These are phyloP conservation scores for Drosophila repleta DNA, from an alignment of 1,140 invertebrate genomes.

Conservation along the genomic window DNA sequence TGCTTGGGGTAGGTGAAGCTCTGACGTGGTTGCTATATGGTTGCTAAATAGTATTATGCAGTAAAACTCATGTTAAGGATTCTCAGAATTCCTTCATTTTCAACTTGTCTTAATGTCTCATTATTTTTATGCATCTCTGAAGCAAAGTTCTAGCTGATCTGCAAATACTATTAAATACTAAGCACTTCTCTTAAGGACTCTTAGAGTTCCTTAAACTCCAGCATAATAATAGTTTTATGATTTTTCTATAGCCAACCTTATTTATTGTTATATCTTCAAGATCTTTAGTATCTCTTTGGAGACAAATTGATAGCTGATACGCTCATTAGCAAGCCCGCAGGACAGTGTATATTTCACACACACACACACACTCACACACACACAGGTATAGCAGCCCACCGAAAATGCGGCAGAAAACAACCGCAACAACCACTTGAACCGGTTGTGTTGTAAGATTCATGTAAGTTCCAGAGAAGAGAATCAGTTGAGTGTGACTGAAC, in stretches of 20 bases:
- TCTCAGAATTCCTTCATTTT: too few species aligned
- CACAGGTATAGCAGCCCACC: conserved; percentile 52
- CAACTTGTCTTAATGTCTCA: too few species aligned
- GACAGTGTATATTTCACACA: conserved; percentile 61
- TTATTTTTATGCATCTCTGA: too few species aligned
- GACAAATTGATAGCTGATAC: conserved; percentile 20
- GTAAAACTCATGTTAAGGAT: too few species aligned
- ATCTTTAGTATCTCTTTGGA: conserved; percentile 15
- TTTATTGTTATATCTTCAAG: conserved; percentile 2
- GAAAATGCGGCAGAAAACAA: conserved; percentile 64
- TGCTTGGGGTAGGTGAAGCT: too few species aligned
- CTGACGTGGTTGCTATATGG: too few species aligned
- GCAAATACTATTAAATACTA: background rate
- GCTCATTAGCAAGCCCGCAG: conserved; percentile 51
- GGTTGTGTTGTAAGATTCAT: conserved; percentile 77
- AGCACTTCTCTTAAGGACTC: background rate
- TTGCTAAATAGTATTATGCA: too few species aligned
- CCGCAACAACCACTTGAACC: conserved; percentile 60
- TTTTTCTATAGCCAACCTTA: conserved; percentile 1
- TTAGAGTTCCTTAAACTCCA: background rate
- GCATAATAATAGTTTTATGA: background rate
- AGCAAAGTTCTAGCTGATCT: too few species aligned
- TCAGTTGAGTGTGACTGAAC: conserved; percentile 77
- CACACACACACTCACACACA: conserved; percentile 25
- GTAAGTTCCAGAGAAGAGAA: conserved; percentile 70